Conservation (phyloP, 2,113 vertebrate species). For the Athene noctua region DNA sequence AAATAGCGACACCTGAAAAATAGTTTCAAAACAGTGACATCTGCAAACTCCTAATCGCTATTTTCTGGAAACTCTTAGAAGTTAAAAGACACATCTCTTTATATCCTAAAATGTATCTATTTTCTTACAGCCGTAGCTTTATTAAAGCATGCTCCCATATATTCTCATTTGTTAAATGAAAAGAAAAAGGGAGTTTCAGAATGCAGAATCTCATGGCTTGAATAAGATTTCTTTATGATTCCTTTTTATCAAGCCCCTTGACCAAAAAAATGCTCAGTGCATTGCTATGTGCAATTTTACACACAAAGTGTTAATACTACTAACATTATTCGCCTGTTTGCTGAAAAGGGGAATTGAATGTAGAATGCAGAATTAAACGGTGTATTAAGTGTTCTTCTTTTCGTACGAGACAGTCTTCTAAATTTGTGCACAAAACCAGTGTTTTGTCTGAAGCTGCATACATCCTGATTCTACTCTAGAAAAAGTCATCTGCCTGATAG, state of each 20-base stretch:
- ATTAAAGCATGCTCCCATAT: background rate
- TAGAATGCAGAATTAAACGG: background rate
- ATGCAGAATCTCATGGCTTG: background rate
- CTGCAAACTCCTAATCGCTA: background rate
- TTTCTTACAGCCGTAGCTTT: background rate
- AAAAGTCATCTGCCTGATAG: background rate
- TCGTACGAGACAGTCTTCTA: background rate
- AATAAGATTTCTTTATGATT: background rate
- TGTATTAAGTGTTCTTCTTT: background rate
- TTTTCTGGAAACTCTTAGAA: background rate
- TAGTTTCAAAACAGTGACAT: background rate
- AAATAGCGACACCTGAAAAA: background rate
- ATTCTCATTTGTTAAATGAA: background rate
- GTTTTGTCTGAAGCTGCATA: background rate
- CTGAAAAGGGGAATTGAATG: background rate
- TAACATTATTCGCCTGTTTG: background rate
- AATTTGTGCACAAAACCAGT: background rate
- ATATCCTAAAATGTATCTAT: background rate
- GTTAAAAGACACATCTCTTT: background rate
- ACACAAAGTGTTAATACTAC: background rate
- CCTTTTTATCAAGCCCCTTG: background rate
- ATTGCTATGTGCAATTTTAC: background rate
- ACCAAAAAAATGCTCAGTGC: background rate
- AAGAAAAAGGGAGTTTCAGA: background rate
- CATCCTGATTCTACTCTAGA: background rate